Evolutionary conservation across 2,888 invertebrate genomes (phyloP).

Genomic region (Drosophila monieri): DNA sequence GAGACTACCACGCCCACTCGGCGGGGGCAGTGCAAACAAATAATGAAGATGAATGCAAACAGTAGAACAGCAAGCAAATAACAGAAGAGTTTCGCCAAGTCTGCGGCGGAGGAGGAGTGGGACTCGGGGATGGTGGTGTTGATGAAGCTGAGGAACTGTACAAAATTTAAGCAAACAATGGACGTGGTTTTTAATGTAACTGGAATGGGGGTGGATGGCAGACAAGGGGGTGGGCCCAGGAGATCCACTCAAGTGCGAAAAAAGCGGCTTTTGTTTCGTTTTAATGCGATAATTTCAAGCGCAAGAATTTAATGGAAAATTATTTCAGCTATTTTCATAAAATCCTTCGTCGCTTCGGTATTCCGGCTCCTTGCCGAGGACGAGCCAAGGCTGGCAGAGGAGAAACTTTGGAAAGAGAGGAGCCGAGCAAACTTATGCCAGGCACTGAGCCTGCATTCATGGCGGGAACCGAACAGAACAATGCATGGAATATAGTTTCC

Average conservation of each 20-base stretch:
- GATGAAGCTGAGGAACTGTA: conserved; percentile 58
- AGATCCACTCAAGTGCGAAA: conserved; percentile 21
- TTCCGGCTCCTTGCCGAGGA: conserved; percentile 26
- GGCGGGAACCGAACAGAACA: conserved; percentile 15
- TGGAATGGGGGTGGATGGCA: neutral
- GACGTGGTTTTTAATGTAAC: conserved; percentile 43
- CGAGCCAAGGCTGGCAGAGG: conserved; percentile 7
- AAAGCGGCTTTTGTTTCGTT: conserved; percentile 57
- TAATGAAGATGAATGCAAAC: conserved; percentile 80
- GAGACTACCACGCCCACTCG: conserved; percentile 47
- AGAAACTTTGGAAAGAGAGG: conserved; percentile 17
- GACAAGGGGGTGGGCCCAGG: neutral
- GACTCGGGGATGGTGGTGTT: conserved; percentile 1
- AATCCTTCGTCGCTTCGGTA: conserved; percentile 45
- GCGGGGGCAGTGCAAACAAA: conserved; percentile 72
- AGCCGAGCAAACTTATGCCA: conserved; percentile 30
- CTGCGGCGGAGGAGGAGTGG: neutral
- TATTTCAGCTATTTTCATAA: conserved; percentile 74
- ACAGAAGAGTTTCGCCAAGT: conserved; percentile 52
- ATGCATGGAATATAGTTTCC: conserved; percentile 18
- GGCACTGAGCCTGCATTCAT: conserved; percentile 11
- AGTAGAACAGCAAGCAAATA: conserved; percentile 77
- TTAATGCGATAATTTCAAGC: conserved; percentile 73
- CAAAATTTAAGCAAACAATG: conserved; percentile 76
- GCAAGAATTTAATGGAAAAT: conserved; percentile 74